Percentiles rank a stretch among this genome's conserved stretches.
These are phyloP conservation scores for Leuctra nigra DNA, from an alignment of 2,888 invertebrate genomes.

Conservation along the genomic window DNA sequence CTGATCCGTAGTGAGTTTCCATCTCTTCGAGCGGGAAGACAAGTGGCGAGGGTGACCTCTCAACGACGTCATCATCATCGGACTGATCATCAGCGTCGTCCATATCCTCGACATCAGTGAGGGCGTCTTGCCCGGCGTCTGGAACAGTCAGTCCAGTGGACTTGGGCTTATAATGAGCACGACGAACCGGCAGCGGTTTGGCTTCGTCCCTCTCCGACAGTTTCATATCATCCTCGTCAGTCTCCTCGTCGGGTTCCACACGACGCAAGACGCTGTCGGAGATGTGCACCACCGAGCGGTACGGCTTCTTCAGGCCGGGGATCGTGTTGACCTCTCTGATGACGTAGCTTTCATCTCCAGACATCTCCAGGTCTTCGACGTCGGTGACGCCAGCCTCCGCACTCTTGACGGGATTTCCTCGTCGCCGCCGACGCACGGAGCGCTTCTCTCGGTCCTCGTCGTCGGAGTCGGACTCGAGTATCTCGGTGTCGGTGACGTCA, in stretches of 20 bases:
- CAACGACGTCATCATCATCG: constrained; percentile 5
- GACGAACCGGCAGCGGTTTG: background rate
- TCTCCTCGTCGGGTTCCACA: background rate
- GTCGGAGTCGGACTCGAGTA: constrained; percentile 39
- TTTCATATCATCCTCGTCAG: background rate
- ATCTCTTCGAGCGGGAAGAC: background rate
- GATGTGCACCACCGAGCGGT: background rate
- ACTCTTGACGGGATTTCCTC: background rate
- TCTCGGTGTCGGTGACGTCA: constrained; percentile 39
- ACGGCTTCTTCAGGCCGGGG: background rate
- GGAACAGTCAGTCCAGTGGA: background rate
- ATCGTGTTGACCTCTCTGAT: background rate
- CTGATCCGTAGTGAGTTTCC: constrained; percentile 8
- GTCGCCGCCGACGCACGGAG: background rate
- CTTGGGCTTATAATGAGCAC: background rate
- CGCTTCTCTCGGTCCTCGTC: constrained; percentile 31
- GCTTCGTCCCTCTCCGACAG: constrained; percentile 3
- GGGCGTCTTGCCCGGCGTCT: background rate
- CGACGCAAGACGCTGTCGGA: background rate
- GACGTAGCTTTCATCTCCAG: constrained; percentile 11
- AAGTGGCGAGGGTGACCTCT: background rate
- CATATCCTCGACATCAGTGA: constrained; percentile 36
- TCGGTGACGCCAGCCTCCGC: constrained; percentile 16
- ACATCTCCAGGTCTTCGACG: constrained; percentile 24
- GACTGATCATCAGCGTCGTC: constrained; percentile 34